A percentile compares a stretch with the other conserved stretches of the same genome.
Conservation (phyloP, 2,113 vertebrate genomes). For the Ictidomys tridecemlineatus region DNA sequence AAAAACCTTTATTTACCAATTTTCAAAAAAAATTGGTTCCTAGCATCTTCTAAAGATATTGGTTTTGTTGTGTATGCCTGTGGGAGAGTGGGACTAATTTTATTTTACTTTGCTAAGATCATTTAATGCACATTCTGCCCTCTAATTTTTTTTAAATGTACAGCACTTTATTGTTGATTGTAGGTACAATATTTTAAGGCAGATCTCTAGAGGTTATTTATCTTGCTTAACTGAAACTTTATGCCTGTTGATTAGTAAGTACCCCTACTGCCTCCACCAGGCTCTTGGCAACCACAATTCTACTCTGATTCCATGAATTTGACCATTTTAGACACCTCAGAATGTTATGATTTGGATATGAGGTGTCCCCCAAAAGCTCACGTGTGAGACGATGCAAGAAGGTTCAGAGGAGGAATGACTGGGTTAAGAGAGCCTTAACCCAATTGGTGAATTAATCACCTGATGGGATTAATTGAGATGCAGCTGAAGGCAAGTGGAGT, state of each 20-base stretch:
- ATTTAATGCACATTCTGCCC: not conserved
- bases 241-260: not conserved
- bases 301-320: not conserved
- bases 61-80: not conserved
- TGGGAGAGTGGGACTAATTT: not conserved
- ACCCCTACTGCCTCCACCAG: not conserved
- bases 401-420: not conserved
- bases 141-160: not conserved
- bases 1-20: not conserved
- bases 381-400: not conserved
- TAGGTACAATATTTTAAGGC: not conserved
- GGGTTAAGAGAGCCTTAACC: no score
- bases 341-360: not conserved
- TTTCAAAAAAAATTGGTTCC: not conserved
- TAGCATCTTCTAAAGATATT: not conserved
- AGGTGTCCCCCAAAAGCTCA: not conserved
- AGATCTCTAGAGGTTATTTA: not conserved
- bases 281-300: not conserved
- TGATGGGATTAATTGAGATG: no score
- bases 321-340: not conserved
- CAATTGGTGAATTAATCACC: no score
- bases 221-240: not conserved
- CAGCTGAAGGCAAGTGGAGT: not conserved
- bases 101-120: not conserved
- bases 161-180: not conserved